Base-by-base conservation (phyloP, 2,113 vertebrate species). In the Silurus asotus region DNA sequence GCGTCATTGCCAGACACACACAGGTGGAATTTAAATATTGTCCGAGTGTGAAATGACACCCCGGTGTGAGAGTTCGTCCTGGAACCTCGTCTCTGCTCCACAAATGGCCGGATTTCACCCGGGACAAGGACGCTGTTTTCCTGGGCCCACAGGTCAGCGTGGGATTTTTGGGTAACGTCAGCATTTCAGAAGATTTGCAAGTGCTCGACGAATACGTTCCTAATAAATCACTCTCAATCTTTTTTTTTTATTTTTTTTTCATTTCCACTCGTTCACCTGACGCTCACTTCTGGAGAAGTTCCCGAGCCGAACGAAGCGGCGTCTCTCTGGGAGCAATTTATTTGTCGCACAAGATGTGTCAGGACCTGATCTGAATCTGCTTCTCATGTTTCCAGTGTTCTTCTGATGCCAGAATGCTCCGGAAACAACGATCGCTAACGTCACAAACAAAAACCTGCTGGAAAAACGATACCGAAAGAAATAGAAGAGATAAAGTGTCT, bases 21-120 rank as follows among this genome's bases (percentile, higher is more conserved):
- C 87, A 87, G 79, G 81, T 87, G 84, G 88, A 86, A 87, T 82
- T 76, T 82, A 89, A 89, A 89, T 85, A 85, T 82, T 85, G 85
- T 48, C 23, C 28, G 25, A 67, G 79, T 89, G 88, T 85, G 88
- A 89, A 89, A 77, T 89, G 62, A 85, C 88, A 74, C 83, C 51
- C 80, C 23, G 28, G 88, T 89, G 88, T 61, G 81, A 89, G 65
- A 74, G 88, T 87, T 65, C 15, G 75, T 75, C n/a, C 81, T 78
- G 77, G 49, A 59, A 53, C 55, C 67, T 51, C 51, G 48, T 70
- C 53, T 37, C 82, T 6, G 20, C 85, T 69, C 58, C 79, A 78
- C 77, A 83, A 82, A 87, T 59, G 25, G 82, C 56, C 72, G 61
- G 77, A 45, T 81, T 84, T 84, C 23, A 62, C 85, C 53, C 70